Evolutionary conservation across 2,797 vertebrate species (phyloP), one percentile per base, ranked within the genome.

Genomic region (Tachyglossus aculeatus): DNA sequence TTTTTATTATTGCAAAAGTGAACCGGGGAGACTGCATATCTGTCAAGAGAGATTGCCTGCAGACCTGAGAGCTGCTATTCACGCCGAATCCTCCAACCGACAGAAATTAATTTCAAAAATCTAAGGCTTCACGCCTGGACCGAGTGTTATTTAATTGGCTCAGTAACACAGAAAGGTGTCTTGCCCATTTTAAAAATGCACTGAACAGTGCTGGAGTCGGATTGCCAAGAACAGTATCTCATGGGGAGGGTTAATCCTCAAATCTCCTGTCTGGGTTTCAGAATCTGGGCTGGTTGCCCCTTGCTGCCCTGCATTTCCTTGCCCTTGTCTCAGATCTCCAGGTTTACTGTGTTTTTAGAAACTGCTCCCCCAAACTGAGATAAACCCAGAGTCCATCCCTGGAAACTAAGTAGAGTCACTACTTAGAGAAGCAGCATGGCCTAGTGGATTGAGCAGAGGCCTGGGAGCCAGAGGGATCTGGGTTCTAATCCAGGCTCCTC

Each of bases 111-210:
- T 13, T 31, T 63, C 29, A 9, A 8, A 19, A 59, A 27, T 51
- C 29, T 25, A 54, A 39, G 19, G 51, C 31, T 52, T 59, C 39
- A 19, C 29, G 25, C 11, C 25, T 55, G 45, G 44, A 11, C 43
- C 22, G 9, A 18, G 39, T 57, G 5, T 32, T 53, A 25, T 38
- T 52, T 33, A 52, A 0, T 47, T 43, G 24, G 44, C 54, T 27
- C 34, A 19, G 45, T 25, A 22, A 63, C 37, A 29, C 53, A 45
- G 39, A 54, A 70, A 31, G 59, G 71, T 68, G 70, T 39, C 33
- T 32, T 25, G 12, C 66, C 45, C 41, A 52, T 25, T 55, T 68
- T 57, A 62, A 69, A n/a, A 78, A 55, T 27, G 12, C 13, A 82
- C 47, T 14, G 59, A 51, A 61, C 47, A 69, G 9, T 44, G 2